Evolutionary conservation across 2,888 invertebrate genomes (phyloP).

Genomic region (Thereva nobilitata): DNA sequence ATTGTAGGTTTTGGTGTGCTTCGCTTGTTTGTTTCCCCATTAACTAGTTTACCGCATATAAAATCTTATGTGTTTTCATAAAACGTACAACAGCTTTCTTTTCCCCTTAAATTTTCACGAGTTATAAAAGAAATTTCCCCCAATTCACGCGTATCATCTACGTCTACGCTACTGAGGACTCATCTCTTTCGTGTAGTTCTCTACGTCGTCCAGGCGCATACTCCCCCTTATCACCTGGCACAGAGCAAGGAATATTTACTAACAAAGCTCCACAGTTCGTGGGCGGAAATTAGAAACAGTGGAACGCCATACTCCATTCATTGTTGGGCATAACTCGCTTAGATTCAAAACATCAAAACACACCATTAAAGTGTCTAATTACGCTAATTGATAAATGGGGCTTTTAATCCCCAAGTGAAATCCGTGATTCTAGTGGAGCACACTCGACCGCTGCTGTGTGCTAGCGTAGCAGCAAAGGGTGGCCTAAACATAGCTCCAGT

Average conservation of each 20-base stretch:
- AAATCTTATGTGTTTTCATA: no score
- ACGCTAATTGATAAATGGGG: constrained; percentile 15
- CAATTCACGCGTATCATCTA: no score
- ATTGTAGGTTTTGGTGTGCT: no score
- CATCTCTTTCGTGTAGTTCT: constrained; percentile 2
- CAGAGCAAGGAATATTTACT: constrained; percentile 22
- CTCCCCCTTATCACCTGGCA: constrained; percentile 21
- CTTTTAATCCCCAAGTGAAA: background rate
- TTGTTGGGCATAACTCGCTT: background rate
- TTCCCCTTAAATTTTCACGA: no score
- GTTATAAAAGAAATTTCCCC: no score
- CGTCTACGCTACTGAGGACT: constrained; percentile 20
- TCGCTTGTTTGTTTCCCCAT: no score
- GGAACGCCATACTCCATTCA: background rate
- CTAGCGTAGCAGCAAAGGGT: no score
- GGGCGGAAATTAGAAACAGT: constrained; percentile 18
- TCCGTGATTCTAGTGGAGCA: no score
- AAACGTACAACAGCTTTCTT: no score
- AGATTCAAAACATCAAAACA: constrained; percentile 26
- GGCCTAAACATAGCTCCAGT: no score
- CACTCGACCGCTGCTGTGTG: no score
- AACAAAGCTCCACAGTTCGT: constrained; percentile 25
- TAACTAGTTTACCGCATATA: no score
- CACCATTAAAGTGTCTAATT: constrained; percentile 18
- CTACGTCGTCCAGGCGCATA: constrained; percentile 2